Conservation (phyloP, 2,113 vertebrate species). For the Pica pica region DNA sequence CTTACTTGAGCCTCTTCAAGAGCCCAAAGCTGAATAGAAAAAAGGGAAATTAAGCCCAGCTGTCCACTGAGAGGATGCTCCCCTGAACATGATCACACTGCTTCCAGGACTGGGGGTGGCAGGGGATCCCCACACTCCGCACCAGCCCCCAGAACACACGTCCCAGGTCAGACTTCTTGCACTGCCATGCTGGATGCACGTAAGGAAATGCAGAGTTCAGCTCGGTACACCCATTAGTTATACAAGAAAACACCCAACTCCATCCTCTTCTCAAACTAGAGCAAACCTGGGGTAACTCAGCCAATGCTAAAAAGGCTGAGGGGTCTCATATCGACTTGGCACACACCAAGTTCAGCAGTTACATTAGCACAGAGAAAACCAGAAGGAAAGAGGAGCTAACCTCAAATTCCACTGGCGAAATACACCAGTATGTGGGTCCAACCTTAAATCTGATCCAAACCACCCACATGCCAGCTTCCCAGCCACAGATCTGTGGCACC, state of each 20-base stretch:
- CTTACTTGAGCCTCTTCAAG: background rate
- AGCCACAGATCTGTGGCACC: background rate
- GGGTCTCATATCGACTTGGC: background rate
- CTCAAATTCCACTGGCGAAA: background rate
- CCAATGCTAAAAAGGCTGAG: background rate
- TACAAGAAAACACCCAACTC: background rate
- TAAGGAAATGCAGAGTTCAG: background rate
- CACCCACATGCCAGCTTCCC: background rate
- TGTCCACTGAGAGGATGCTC: background rate
- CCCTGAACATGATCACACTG: background rate
- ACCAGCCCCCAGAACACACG: no score
- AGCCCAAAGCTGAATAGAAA: background rate
- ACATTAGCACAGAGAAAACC: background rate
- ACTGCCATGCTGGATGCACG: accelerated
- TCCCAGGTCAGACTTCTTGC: no score
- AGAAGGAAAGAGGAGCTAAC: background rate
- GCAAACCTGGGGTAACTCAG: background rate
- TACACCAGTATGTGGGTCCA: background rate
- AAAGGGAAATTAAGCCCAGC: background rate
- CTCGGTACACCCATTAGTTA: accelerated
- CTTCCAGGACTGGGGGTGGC: background rate
- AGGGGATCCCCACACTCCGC: accelerated
- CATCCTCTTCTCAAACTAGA: background rate
- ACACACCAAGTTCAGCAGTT: background rate
- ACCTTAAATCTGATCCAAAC: background rate